Conservation (phyloP, 2,113 vertebrate species). For the Syrrhaptes paradoxus region DNA sequence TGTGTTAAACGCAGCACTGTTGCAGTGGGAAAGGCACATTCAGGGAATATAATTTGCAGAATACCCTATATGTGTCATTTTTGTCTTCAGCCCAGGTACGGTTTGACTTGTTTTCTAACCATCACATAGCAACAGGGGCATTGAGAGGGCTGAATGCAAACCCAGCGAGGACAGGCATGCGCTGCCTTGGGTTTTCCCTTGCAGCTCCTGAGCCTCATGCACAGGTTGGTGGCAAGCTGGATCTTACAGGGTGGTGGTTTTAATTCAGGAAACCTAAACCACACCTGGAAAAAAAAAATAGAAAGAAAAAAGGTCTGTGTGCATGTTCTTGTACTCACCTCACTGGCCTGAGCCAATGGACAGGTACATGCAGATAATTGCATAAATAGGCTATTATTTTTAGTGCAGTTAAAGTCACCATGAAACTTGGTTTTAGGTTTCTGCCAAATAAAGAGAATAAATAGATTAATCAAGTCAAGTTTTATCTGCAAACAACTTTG, state of each 20-base stretch:
- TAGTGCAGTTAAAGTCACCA: background rate
- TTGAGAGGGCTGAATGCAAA: background rate
- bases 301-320: rapidly evolving
- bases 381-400: slow-evolving; percentile 36
- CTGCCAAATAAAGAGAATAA: slow-evolving; percentile 35
- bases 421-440: slow-evolving; percentile 22
- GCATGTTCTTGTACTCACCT: background rate
- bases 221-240: background rate
- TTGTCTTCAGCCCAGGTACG: background rate
- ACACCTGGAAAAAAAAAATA: background rate
- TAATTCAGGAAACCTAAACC: background rate
- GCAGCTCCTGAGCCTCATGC: background rate
- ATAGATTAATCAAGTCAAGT: slow-evolving; percentile 25
- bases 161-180: background rate
- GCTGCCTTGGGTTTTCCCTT: background rate
- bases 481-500: slow-evolving; percentile 52
- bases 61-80: rapidly evolving
- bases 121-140: background rate
- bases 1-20: background rate
- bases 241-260: background rate
- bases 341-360: background rate
- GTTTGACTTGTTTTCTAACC: background rate
- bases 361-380: slow-evolving; percentile 13
- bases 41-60: background rate
- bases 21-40: background rate